These are phyloP conservation scores for Euleptes europaea DNA, from an alignment of 2,113 vertebrate genomes.

Conservation along the genomic window DNA sequence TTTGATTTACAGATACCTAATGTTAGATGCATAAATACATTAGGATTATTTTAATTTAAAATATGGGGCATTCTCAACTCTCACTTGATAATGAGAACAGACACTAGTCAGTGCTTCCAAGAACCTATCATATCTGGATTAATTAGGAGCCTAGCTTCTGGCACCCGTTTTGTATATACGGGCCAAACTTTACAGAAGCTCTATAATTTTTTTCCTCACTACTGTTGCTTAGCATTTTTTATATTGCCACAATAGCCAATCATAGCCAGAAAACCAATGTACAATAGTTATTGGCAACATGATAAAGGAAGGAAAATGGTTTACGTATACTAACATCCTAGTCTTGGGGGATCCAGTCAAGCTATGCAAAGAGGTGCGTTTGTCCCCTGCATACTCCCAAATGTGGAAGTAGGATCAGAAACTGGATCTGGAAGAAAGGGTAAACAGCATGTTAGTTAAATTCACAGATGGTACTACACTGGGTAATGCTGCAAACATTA, in stretches of 20 bases:
- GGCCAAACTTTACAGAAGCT: conserved; percentile 53
- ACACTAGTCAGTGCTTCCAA: conserved; percentile 15
- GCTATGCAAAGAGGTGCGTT: conserved; percentile 73
- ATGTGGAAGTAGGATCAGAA: conserved; percentile 77
- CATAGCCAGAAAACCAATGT: conserved; percentile 52
- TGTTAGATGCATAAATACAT: conserved; percentile 40
- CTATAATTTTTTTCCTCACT: conserved; percentile 1
- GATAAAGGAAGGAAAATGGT: conserved; percentile 67
- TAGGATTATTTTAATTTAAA: conserved; percentile 42
- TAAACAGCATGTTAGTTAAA: conserved; percentile 75
- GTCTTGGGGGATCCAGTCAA: conserved; percentile 76
- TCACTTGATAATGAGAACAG: conserved; percentile 17
- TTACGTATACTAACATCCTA: conserved; percentile 77
- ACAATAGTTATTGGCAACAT: conserved; percentile 68
- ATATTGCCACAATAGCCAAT: conserved; percentile 55
- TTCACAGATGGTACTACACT: conserved; percentile 61
- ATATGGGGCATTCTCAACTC: conserved; percentile 39
- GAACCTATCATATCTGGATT: conserved; percentile 24
- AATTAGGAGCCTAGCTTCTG: conserved; percentile 56
- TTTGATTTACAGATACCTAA: conserved; percentile 51
- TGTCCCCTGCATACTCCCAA: conserved; percentile 77
- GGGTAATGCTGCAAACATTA: conserved; percentile 65
- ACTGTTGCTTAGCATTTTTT: conserved; percentile 49
- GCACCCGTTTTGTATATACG: conserved; percentile 28
- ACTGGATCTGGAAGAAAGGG: conserved; percentile 77